These are phyloP conservation scores for Notoglanidium macrostoma DNA, from an alignment of 2,797 vertebrate genomes.

Conservation along the genomic window DNA sequence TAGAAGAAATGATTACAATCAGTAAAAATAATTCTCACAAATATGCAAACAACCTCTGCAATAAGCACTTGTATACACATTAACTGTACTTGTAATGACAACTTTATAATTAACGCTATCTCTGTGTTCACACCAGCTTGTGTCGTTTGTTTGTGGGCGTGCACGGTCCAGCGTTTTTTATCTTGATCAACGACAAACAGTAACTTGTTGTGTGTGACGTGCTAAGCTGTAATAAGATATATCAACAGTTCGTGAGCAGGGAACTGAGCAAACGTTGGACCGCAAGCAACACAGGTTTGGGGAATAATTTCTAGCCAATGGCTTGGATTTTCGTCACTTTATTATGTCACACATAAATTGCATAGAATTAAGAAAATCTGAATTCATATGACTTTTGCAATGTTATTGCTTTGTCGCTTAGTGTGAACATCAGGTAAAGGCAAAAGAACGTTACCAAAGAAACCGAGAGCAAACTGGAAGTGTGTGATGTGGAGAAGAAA, in stretches of 20 bases:
- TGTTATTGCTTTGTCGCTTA: not conserved
- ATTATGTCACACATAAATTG: not conserved
- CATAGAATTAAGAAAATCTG: not conserved
- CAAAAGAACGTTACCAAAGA: not conserved
- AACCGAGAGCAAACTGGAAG: not conserved
- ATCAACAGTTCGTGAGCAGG: too few species aligned
- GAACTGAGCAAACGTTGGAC: not conserved
- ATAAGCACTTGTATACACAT: not conserved
- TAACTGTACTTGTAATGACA: not conserved
- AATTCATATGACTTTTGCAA: not conserved
- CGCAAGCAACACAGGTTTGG: not conserved
- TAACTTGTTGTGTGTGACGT: too few species aligned
- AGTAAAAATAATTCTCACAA: slow-evolving; percentile 62
- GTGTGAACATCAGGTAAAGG: not conserved
- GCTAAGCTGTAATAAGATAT: not conserved
- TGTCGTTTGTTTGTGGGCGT: not conserved
- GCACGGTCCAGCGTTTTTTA: not conserved
- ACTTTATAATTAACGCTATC: not conserved
- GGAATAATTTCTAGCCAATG: not conserved
- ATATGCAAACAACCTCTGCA: slow-evolving; percentile 27
- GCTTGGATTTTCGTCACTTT: not conserved
- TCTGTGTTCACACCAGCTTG: not conserved
- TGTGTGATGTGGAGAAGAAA: not conserved
- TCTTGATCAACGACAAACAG: not conserved
- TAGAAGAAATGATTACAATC: slow-evolving; percentile 61